Percentiles rank a stretch among this genome's conserved stretches.
These are phyloP conservation scores for Amphiprion percula DNA, from an alignment of 2,113 vertebrate species.

Conservation along the genomic window DNA sequence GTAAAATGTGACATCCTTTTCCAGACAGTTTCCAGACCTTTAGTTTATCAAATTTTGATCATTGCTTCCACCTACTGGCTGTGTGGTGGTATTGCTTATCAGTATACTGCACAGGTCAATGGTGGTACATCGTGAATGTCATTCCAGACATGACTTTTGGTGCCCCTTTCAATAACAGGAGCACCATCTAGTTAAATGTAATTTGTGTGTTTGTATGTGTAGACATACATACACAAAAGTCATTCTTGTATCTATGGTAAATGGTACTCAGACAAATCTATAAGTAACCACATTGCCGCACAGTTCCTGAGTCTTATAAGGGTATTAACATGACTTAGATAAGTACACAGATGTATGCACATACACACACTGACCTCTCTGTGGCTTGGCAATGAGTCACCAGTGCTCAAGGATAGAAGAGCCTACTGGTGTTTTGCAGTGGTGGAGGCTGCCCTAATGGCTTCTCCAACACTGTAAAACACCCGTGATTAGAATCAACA, in stretches of 20 bases:
- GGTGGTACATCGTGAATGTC: not conserved
- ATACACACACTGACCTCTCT: constrained; percentile 16
- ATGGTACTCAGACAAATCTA: not conserved
- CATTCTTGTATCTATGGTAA: not conserved
- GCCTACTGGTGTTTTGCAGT: not conserved
- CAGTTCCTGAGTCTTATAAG: not conserved
- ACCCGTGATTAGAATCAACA: constrained; percentile 17
- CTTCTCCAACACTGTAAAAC: constrained; percentile 28
- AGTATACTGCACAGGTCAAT: not conserved
- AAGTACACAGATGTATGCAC: not conserved
- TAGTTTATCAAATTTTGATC: constrained; percentile 6
- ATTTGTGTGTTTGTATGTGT: not conserved
- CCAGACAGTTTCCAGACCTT: not conserved
- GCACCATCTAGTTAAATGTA: not conserved
- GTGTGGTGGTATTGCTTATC: constrained; percentile 38
- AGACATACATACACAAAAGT: not conserved
- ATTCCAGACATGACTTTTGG: not conserved
- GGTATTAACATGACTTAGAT: constrained; percentile 6
- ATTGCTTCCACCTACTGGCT: constrained; percentile 69
- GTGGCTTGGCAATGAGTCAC: constrained; percentile 51
- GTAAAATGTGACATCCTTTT: not conserved
- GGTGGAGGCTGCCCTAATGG: constrained; percentile 2
- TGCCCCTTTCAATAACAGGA: fast-evolving
- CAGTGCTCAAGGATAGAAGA: constrained; percentile 23
- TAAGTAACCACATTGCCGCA: not conserved